Evolutionary conservation across 2,113 vertebrate genomes (phyloP).

Genomic region (Chloropsis hardwickii): DNA sequence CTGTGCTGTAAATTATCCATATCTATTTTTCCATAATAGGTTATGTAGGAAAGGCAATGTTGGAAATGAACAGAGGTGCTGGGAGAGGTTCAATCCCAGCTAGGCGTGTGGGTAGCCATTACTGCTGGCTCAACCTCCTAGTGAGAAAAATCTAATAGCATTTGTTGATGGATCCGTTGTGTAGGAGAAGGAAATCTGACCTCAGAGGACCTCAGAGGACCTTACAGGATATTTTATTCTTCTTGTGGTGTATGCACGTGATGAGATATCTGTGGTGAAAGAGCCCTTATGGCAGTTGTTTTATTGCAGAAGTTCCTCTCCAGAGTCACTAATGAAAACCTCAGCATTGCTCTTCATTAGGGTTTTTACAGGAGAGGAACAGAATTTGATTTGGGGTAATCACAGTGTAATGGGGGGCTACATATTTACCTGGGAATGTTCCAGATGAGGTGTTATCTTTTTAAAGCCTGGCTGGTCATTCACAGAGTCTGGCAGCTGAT

Average conservation of each 20-base stretch:
- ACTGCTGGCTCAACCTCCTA: not conserved
- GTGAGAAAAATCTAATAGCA: not conserved
- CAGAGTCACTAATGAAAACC: not conserved
- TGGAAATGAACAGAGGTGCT: not conserved
- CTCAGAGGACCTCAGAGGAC: not conserved
- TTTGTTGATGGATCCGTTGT: not conserved
- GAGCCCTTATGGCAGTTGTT: accelerated
- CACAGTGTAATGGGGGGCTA: not conserved
- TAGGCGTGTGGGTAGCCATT: not conserved
- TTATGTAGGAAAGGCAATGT: not conserved
- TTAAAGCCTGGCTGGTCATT: not conserved
- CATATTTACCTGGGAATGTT: not conserved
- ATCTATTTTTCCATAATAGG: not conserved
- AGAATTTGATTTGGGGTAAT: not conserved
- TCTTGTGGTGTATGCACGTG: not conserved
- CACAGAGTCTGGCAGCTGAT: not conserved
- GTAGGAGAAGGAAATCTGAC: not conserved
- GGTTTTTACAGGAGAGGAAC: not conserved
- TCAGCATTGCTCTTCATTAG: not conserved
- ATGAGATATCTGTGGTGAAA: not conserved
- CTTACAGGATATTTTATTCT: not conserved
- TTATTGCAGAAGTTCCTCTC: not conserved
- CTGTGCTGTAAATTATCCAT: not conserved
- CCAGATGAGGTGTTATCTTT: not conserved
- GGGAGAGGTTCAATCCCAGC: not conserved